A percentile compares a stretch with the other conserved stretches of the same genome.
Evolutionary conservation across 2,113 vertebrate genomes (phyloP).

Genomic region (Prunella fulvescens): DNA sequence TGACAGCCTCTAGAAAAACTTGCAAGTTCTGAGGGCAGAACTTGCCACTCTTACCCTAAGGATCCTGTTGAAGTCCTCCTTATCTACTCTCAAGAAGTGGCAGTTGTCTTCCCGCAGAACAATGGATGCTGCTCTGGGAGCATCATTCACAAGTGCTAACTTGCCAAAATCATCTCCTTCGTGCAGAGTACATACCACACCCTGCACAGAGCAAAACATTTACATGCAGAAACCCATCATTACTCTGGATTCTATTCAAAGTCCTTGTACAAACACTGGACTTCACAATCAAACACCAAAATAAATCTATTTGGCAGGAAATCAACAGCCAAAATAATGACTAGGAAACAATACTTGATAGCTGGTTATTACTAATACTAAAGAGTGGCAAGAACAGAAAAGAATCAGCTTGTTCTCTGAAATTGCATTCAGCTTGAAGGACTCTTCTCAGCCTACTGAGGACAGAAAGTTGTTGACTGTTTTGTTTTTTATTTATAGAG

Average conservation of each 20-base stretch:
- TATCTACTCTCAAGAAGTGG: slow-evolving; percentile 96
- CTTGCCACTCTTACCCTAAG: slow-evolving; percentile 81
- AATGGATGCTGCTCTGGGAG: slow-evolving; percentile 95
- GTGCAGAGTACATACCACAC: slow-evolving; percentile 94
- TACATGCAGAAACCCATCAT: slow-evolving; percentile 57
- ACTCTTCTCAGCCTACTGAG: slow-evolving; percentile 12
- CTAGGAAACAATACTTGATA: slow-evolving; percentile 60
- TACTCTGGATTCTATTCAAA: slow-evolving; percentile 44
- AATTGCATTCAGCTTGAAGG: slow-evolving; percentile 25
- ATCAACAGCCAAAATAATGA: slow-evolving; percentile 58
- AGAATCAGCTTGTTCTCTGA: slow-evolving; percentile 46
- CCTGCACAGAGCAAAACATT: slow-evolving; percentile 76
- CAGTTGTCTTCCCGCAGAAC: slow-evolving; percentile 96
- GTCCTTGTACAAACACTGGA: slow-evolving; percentile 45
- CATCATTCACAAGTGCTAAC: slow-evolving; percentile 94
- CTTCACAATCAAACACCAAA: slow-evolving; percentile 57
- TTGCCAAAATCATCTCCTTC: slow-evolving; percentile 99
- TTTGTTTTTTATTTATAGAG: not conserved
- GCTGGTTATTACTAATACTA: slow-evolving; percentile 54
- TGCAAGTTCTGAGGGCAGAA: not conserved
- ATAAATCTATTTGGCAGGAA: slow-evolving; percentile 63
- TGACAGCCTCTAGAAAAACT: not conserved
- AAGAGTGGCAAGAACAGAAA: slow-evolving; percentile 57
- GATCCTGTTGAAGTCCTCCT: slow-evolving; percentile 98
- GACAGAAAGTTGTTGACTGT: not conserved